Evolutionary conservation across 2,888 invertebrate species (phyloP), one percentile per base, ranked within the genome.

Genomic region (Nipponacmea schrenckii): DNA sequence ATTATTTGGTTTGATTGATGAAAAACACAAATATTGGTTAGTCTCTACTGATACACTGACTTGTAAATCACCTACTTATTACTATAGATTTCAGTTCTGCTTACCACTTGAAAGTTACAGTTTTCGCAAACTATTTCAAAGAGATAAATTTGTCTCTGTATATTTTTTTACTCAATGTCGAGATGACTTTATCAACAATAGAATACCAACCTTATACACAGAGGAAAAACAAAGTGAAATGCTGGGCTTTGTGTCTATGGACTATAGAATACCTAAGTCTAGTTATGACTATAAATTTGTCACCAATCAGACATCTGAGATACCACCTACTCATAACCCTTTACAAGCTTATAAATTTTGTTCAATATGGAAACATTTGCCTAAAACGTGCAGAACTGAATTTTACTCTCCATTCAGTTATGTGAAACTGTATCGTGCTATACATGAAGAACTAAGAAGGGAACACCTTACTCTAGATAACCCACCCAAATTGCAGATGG

Each of bases 91-190:
- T 56, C 56, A 24, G 14, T 56, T 56, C 56, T 24, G 24, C 3
- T 12, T 56, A 24, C 20, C 20, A 56, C 20, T 10, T 10, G n/a
- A 56, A 14, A 56, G 8, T 0, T 4, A 31, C 2, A 56, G 56
- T n/a, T 56, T 5, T 10, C 2, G 24, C 12, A 2, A 12, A 24
- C 24, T 56, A 24, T 20, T 24, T 10, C 8, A 3, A 2, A 3
- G 12, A 24, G 56, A 56, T 56, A 56, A 14, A 12, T 24, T 56
- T 20, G 56, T 24, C 12, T 4, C 14, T 14, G 14, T 24, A 24
- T 56, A 56, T 56, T 24, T 56, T 56, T 56, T 56, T 56, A 56
- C 24, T 24, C 56, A 56, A 3, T 56, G 56, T 56, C 56, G 56
- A 20, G 56, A 56, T 56, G 56, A 56, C 56, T 56, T 56, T 24